Conservation (phyloP, 2,888 invertebrate genomes). For the Papilio protenor region DNA sequence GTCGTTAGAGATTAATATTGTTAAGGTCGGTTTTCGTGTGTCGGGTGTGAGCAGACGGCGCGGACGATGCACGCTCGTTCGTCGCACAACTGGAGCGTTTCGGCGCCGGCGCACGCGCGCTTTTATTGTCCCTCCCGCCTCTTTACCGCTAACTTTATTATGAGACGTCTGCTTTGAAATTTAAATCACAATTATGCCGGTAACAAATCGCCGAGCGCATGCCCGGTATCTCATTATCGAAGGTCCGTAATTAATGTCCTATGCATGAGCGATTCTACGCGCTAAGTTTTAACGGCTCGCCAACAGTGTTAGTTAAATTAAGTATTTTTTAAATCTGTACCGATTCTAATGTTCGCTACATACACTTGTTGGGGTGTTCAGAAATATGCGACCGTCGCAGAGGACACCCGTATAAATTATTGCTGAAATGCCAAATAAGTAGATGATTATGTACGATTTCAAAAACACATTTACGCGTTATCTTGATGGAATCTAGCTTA, state of each 20-base stretch:
- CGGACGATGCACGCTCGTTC: constrained; percentile 48
- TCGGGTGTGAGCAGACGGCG: constrained; percentile 55
- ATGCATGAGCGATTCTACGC: constrained; percentile 38
- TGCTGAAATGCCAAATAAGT: neutral
- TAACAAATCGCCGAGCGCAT: constrained; percentile 51
- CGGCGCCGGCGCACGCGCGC: constrained; percentile 74
- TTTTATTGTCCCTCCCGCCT: constrained; percentile 59
- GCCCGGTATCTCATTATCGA: constrained; percentile 41
- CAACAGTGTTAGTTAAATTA: constrained; percentile 30
- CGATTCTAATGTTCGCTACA: constrained; percentile 5
- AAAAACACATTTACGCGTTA: neutral
- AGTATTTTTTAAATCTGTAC: constrained; percentile 30
- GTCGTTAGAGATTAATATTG: constrained; percentile 18
- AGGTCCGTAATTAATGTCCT: constrained; percentile 38
- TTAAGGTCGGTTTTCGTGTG: constrained; percentile 43
- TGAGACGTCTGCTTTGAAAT: constrained; percentile 66
- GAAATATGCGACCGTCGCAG: neutral
- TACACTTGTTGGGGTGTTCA: constrained; percentile 12
- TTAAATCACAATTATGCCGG: constrained; percentile 66
- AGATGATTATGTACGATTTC: neutral
- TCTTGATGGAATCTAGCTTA: neutral
- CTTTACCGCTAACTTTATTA: constrained; percentile 63
- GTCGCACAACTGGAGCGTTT: constrained; percentile 72
- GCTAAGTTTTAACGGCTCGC: constrained; percentile 21
- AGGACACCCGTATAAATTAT: neutral